Percentiles rank a stretch among this genome's conserved stretches.
Evolutionary conservation across 1,140 invertebrate genomes (phyloP).

Genomic region (Phortica variegata): DNA sequence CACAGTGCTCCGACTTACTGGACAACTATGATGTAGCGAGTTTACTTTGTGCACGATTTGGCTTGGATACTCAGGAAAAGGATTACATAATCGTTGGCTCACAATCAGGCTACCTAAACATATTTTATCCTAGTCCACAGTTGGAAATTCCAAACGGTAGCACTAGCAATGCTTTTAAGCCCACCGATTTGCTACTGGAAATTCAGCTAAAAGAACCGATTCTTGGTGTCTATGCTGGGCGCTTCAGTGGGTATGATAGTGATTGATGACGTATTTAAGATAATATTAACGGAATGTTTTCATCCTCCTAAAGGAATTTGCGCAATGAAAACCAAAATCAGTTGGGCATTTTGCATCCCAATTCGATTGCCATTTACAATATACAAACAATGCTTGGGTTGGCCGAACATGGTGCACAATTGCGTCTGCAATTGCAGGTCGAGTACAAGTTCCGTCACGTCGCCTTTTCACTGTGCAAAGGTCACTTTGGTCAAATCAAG

Average conservation of each 20-base stretch:
- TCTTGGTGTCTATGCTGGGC: conserved; percentile 69
- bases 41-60: conserved; percentile 59
- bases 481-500: conserved; percentile 74
- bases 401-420: conserved; percentile 45
- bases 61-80: conserved; percentile 58
- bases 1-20: conserved; percentile 64
- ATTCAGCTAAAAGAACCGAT: conserved; percentile 67
- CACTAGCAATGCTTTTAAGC: conserved; percentile 59
- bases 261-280: no score
- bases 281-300: background rate
- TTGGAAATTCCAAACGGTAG: conserved; percentile 50
- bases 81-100: conserved; percentile 74
- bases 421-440: conserved; percentile 59
- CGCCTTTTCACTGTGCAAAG: conserved; percentile 65
- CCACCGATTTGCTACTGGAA: conserved; percentile 72
- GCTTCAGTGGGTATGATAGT: conserved; percentile 66
- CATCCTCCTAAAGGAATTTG: conserved; percentile 24
- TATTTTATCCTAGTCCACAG: conserved; percentile 63
- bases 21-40: conserved; percentile 53
- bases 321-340: conserved; percentile 46
- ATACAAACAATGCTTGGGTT: conserved; percentile 35
- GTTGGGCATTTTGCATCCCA: conserved; percentile 44
- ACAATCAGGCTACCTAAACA: conserved; percentile 67
- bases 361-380: conserved; percentile 46
- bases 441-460: conserved; percentile 63